These are phyloP conservation scores for Cepphus grylle DNA, from an alignment of 2,113 vertebrate species.

Conservation along the genomic window DNA sequence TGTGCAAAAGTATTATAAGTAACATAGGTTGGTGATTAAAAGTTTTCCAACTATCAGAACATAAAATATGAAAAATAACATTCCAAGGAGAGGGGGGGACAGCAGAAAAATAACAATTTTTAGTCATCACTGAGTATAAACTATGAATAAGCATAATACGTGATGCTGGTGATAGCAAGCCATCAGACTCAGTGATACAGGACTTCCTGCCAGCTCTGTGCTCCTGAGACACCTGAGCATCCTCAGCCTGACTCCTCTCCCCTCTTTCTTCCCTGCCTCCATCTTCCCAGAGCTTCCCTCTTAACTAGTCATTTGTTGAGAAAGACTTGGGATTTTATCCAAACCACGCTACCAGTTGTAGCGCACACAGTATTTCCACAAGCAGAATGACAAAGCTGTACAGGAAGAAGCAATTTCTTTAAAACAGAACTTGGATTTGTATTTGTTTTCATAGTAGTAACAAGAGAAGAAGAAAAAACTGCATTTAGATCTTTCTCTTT, in stretches of 20 bases:
- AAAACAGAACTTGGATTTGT: not conserved
- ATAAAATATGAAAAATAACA: not conserved
- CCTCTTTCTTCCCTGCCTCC: not conserved
- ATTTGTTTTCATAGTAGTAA: not conserved
- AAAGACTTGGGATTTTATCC: not conserved
- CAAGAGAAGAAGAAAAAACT: not conserved
- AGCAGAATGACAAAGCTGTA: not conserved
- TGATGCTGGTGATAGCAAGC: not conserved
- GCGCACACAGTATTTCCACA: not conserved
- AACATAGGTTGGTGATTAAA: not conserved
- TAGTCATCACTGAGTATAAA: not conserved
- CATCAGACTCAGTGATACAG: not conserved
- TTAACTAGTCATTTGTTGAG: not conserved
- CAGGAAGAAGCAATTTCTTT: not conserved
- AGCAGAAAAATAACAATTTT: not conserved
- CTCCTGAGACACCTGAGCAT: not conserved
- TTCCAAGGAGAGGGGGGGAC: not conserved
- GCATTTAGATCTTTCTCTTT: not conserved
- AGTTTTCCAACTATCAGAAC: not conserved
- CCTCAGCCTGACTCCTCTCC: not conserved
- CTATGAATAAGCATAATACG: not conserved
- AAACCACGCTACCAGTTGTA: not conserved
- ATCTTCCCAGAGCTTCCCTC: not conserved
- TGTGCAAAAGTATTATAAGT: not conserved
- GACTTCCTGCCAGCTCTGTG: not conserved